phyloP scores from a whole-genome alignment of 2,113 vertebrate species.

The Brienomyrus brachyistius region DNA sequence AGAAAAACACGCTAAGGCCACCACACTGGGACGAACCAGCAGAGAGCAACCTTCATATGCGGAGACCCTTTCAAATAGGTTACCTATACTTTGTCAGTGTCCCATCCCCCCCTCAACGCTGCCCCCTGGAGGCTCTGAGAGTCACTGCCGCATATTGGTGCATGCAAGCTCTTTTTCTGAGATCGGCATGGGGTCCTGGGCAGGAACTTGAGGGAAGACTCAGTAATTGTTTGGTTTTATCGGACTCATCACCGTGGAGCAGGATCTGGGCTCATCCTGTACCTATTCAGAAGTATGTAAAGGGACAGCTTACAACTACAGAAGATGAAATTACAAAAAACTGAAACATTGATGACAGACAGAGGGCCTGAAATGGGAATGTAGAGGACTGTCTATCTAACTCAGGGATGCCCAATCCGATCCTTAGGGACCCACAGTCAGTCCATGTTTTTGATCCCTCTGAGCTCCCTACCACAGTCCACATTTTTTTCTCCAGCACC shows the following conservation, averaged over 20 bases:
- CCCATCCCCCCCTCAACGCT: neutral
- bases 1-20: neutral
- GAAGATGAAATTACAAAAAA: neutral
- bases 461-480: neutral
- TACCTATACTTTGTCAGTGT: constrained; percentile 8
- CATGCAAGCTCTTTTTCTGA: neutral
- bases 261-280: neutral
- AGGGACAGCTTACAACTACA: neutral
- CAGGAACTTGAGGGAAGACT: neutral
- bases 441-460: neutral
- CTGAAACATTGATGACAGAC: neutral
- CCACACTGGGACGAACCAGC: neutral
- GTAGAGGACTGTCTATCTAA: neutral
- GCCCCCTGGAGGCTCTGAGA: neutral
- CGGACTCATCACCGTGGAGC: neutral
- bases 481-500: neutral
- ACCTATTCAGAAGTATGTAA: neutral
- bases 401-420: neutral
- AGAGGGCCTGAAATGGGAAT: neutral
- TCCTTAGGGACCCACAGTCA: neutral
- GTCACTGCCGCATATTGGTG: neutral
- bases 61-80: neutral
- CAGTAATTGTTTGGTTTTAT: neutral
- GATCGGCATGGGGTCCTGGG: neutral
- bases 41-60: constrained; percentile 1